Percentiles rank a stretch among this genome's conserved stretches.
These are phyloP conservation scores for Prinia subflava DNA, from an alignment of 2,113 vertebrate species.

Conservation along the genomic window DNA sequence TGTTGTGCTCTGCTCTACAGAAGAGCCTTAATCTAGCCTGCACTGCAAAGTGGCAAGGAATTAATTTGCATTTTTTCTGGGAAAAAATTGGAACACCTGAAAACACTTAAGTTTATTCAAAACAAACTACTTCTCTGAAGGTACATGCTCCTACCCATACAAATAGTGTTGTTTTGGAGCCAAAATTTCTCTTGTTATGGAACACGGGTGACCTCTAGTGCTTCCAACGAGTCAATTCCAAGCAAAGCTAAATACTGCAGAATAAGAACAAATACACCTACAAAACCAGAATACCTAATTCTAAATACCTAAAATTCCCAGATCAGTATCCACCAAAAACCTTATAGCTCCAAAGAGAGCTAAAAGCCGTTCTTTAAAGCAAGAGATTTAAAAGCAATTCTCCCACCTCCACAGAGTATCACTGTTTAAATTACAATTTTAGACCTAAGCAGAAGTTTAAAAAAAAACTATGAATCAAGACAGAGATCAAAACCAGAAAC, in stretches of 20 bases:
- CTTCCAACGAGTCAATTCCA: neutral
- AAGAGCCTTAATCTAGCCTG: neutral
- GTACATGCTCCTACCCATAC: neutral
- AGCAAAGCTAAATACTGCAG: neutral
- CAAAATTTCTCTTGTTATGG: neutral
- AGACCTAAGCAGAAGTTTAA: neutral
- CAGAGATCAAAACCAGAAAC: neutral
- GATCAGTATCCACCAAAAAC: neutral
- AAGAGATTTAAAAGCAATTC: neutral
- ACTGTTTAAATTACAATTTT: neutral
- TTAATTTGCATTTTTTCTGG: neutral
- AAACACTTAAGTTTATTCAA: neutral
- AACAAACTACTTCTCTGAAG: neutral
- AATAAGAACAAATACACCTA: neutral
- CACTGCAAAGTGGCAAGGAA: neutral
- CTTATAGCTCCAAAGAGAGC: neutral
- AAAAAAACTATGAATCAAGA: neutral
- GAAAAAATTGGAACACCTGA: neutral
- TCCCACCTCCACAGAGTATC: neutral
- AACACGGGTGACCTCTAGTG: constrained; percentile 60
- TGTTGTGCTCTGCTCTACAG: neutral
- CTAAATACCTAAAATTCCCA: neutral
- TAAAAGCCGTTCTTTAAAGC: too few species aligned
- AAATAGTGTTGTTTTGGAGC: neutral
- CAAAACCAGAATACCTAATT: neutral